Percentiles rank a stretch among this genome's conserved stretches.
Conservation (phyloP, 2,113 vertebrate genomes). For the Sphaerodactylus townsendi region DNA sequence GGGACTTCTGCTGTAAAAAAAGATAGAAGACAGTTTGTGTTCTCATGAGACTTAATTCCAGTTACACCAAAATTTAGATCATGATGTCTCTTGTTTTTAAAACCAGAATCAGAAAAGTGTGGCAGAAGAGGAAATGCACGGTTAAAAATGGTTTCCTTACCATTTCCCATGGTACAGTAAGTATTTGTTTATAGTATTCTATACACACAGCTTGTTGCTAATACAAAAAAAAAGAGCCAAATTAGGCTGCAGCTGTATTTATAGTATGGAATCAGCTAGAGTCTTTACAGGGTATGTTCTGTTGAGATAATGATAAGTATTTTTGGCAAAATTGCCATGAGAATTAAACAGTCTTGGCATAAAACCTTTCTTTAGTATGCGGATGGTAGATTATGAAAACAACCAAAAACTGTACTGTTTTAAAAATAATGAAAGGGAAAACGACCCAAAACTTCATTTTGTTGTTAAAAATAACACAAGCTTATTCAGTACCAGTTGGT, state of each 20-base stretch:
- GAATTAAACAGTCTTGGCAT: constrained; percentile 3
- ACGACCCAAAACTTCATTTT: background rate
- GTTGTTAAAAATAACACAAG: constrained; percentile 1
- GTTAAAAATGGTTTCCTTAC: constrained; percentile 93
- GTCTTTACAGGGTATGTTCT: constrained; percentile 34
- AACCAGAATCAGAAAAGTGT: constrained; percentile 91
- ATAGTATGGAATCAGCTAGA: constrained; percentile 39
- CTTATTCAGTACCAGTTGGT: background rate
- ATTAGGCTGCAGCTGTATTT: constrained; percentile 56
- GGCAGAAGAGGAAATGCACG: constrained; percentile 96
- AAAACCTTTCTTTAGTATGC: constrained; percentile 23
- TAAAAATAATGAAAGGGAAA: constrained; percentile 7
- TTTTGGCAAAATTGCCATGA: constrained; percentile 38
- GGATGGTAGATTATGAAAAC: constrained; percentile 30
- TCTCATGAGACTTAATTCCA: background rate
- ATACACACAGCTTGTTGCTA: constrained; percentile 53
- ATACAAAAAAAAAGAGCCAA: constrained; percentile 43
- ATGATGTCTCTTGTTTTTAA: background rate
- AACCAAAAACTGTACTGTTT: background rate
- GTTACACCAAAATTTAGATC: constrained; percentile 12
- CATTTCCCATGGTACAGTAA: constrained; percentile 94
- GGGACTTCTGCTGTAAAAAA: background rate
- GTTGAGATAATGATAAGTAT: constrained; percentile 16
- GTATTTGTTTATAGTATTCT: constrained; percentile 72
- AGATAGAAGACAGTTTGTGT: rapidly evolving